A percentile compares a stretch with the other conserved stretches of the same genome.
These are phyloP conservation scores for Epinephelus malabaricus DNA, from an alignment of 2,797 vertebrate species.

Conservation along the genomic window DNA sequence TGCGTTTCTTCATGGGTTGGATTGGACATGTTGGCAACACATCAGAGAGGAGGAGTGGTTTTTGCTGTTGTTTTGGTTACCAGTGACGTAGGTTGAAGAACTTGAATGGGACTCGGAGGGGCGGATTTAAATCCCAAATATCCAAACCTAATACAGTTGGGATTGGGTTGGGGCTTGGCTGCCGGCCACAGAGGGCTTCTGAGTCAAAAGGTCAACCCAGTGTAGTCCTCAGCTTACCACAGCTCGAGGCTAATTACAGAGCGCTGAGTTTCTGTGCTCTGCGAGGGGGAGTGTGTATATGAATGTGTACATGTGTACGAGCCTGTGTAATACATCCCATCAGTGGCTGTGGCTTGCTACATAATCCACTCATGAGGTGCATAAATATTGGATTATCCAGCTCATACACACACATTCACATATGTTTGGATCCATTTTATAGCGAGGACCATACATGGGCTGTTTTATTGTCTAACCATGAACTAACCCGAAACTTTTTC, in stretches of 20 bases:
- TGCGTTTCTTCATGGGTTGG: slow-evolving; percentile 30
- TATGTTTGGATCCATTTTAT: slow-evolving; percentile 21
- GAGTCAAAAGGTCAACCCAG: slow-evolving; percentile 67
- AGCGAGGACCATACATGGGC: neutral
- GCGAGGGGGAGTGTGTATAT: neutral
- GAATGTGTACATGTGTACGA: neutral
- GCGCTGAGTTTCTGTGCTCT: slow-evolving; percentile 38
- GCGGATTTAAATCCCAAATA: slow-evolving; percentile 40
- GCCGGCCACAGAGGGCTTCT: slow-evolving; percentile 56
- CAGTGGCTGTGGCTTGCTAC: slow-evolving; percentile 54
- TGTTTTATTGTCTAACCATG: slow-evolving; percentile 11
- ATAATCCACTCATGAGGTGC: slow-evolving; percentile 62
- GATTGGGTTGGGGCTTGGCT: slow-evolving; percentile 37
- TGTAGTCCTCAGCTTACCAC: slow-evolving; percentile 61
- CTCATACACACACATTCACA: slow-evolving; percentile 27
- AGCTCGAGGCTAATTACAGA: slow-evolving; percentile 67
- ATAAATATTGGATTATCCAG: slow-evolving; percentile 60
- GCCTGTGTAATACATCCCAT: slow-evolving; percentile 51
- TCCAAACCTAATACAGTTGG: slow-evolving; percentile 25
- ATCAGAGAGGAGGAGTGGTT: slow-evolving; percentile 29
- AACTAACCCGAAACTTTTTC: neutral
- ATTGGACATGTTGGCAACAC: slow-evolving; percentile 35
- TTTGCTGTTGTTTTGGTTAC: slow-evolving; percentile 43
- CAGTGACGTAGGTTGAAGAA: slow-evolving; percentile 38
- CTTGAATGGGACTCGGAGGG: slow-evolving; percentile 21